These are phyloP conservation scores for Zosterops lateralis DNA, from an alignment of 2,113 vertebrate species.

Conservation along the genomic window DNA sequence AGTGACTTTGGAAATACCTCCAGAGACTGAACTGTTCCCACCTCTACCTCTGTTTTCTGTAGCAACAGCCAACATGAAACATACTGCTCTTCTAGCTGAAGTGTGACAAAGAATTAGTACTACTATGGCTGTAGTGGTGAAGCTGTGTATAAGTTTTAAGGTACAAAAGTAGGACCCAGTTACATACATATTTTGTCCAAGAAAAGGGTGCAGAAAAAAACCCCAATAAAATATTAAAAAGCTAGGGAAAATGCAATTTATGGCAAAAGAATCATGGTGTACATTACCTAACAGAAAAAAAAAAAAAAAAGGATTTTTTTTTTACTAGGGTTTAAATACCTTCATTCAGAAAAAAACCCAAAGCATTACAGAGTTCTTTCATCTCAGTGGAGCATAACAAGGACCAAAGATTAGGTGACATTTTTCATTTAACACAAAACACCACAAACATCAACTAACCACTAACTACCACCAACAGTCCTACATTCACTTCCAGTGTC, in stretches of 20 bases:
- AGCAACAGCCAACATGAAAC: neutral
- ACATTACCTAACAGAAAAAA: neutral
- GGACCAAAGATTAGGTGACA: neutral
- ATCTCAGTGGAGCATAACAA: neutral
- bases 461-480: neutral
- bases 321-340: neutral
- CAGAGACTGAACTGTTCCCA: neutral
- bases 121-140: neutral
- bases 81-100: neutral
- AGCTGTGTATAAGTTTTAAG: neutral
- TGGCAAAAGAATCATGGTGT: neutral
- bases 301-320: neutral
- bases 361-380: neutral
- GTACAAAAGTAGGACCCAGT: neutral
- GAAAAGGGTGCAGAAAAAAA: neutral
- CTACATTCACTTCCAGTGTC: neutral
- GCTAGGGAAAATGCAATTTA: neutral
- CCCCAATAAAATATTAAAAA: neutral
- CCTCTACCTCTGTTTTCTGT: neutral
- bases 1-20: neutral
- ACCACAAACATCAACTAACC: neutral
- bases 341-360: rapidly evolving
- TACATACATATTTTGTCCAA: neutral
- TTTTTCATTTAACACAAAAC: neutral
- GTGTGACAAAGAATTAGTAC: neutral